Conservation (phyloP, 1,140 invertebrate genomes). For the Akabosia matsudoensis region DNA sequence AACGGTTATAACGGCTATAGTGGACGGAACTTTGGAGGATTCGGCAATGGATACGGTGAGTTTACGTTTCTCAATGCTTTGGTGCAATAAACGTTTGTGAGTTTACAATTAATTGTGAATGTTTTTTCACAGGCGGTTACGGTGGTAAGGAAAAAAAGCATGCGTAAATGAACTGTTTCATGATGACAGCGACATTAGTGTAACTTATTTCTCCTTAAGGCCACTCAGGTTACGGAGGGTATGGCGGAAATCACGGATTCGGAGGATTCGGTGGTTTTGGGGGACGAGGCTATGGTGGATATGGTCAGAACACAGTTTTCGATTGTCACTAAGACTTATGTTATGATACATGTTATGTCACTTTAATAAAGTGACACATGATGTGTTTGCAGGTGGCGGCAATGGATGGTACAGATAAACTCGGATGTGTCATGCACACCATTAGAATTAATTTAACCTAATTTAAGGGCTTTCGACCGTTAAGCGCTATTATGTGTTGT, state of each 20-base stretch:
- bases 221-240: background rate
- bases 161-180: background rate
- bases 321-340: background rate
- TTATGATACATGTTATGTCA: background rate
- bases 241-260: conserved; percentile 18
- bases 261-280: conserved; percentile 7
- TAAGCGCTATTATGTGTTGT: no score
- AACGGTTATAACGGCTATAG: no score
- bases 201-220: background rate
- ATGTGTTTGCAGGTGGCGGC: no score
- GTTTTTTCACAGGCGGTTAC: conserved; percentile 29
- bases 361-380: background rate
- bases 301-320: background rate
- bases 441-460: no score
- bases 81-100: no score
- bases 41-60: no score
- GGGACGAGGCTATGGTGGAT: background rate
- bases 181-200: background rate
- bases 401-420: no score
- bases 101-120: no score
- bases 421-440: no score
- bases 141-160: conserved; percentile 2
- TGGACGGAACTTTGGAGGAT: no score
- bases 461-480: no score
- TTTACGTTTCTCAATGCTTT: no score